Evolutionary conservation across 1,140 invertebrate species (phyloP), one percentile per base, ranked within the genome.

Genomic region (Spodoptera frugiperda): DNA sequence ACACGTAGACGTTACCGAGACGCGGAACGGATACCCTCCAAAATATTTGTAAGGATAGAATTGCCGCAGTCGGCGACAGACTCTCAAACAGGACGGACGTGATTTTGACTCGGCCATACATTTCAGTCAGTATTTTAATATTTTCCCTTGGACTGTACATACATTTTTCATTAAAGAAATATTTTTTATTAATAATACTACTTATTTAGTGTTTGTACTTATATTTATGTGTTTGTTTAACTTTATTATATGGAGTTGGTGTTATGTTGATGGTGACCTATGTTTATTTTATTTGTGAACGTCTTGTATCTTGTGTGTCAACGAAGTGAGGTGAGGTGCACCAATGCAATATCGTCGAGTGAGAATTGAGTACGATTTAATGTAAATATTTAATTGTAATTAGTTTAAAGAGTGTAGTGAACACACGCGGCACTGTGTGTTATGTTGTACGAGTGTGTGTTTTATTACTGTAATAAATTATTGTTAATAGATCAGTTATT

Each of bases 401-500:
- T 75, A 59, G 57, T 61, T 9, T 46, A 17, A n/a, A 39, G 72
- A 53, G 57, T 48, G 55, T 65, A 39, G 72, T 65, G 44, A 39
- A 63, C 46, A 48, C 30, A 44, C 68, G 68, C 81, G 85, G 84
- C 89, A 87, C 87, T 86, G 82, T 79, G 86, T 88, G 89, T 91
- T 86, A 82, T 75, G 81, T 88, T 89, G 84, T 82, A 87, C 84
- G 87, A 86, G 86, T 88, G 89, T 91, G 86, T 82, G 85, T 89
- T 89, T 91, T 88, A 89, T 90, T 90, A 88, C 78, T 84, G 85
- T 90, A 91, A 91, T 91, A 93, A 91, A 91, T 92, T 92, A 92
- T 92, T 93, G 90, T 93, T 93, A 92, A 91, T 91, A 93, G 88
- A 92, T 90, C 82, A 84, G 88, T 86, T 89, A 89, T 89, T 89